phyloP scores from a whole-genome alignment of 2,113 vertebrate species.

The Choloepus hoffmanni region DNA sequence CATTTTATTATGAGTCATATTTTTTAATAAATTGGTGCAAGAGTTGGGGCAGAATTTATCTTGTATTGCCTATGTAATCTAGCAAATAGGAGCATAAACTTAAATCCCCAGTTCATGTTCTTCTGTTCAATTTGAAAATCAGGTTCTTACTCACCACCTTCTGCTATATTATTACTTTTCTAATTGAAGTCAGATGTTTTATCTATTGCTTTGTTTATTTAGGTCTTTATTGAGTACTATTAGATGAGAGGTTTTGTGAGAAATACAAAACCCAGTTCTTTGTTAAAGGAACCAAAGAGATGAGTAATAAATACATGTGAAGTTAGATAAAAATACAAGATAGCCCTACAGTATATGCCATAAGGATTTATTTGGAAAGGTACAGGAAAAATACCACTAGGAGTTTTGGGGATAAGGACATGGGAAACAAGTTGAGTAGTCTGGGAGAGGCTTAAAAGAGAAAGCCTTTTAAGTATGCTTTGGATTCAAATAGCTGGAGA shows the following conservation, averaged over 20 bases:
- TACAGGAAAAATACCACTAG: not conserved
- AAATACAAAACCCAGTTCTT: conserved; percentile 11
- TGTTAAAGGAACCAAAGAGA: not conserved
- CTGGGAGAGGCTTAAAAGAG: conserved; percentile 19
- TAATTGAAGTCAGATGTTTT: conserved; percentile 34
- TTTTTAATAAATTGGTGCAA: conserved; percentile 9
- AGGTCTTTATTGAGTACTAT: not conserved
- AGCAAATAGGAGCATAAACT: not conserved
- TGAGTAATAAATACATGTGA: not conserved
- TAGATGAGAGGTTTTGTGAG: not conserved
- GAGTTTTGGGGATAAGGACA: not conserved
- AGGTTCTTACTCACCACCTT: not conserved
- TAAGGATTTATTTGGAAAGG: not conserved
- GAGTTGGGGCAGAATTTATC: not conserved
- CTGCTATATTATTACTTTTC: not conserved
- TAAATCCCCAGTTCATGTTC: not conserved
- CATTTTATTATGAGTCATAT: conserved; percentile 22
- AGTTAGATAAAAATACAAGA: not conserved
- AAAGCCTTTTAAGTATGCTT: conserved; percentile 6
- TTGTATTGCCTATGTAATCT: not conserved
- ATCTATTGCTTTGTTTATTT: not conserved
- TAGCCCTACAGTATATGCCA: not conserved
- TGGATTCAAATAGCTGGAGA: not conserved
- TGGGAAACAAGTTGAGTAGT: not conserved
- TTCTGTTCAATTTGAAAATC: not conserved